These are phyloP conservation scores for Neolamprologus caudopunctatus DNA, from an alignment of 2,113 vertebrate genomes.

Conservation along the genomic window DNA sequence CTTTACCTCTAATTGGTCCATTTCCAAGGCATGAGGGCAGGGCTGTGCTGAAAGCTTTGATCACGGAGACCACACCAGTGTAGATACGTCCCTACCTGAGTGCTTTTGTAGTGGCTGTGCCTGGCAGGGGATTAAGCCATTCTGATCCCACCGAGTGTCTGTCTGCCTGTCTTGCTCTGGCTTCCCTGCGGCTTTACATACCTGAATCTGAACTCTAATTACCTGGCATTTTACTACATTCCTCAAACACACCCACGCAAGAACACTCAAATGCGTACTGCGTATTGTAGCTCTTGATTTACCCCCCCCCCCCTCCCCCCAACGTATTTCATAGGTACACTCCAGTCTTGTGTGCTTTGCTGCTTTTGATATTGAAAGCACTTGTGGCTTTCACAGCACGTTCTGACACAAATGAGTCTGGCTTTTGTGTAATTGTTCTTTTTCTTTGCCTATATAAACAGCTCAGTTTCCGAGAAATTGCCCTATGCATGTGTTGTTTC, in stretches of 20 bases:
- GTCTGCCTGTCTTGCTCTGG: constrained; percentile 18
- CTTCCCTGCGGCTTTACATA: constrained; percentile 49
- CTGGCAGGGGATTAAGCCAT: constrained; percentile 45
- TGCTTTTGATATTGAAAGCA: not conserved
- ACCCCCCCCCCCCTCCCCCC: fast-evolving
- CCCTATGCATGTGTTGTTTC: not conserved
- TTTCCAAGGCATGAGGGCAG: constrained; percentile 58
- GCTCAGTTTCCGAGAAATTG: not conserved
- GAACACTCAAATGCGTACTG: not conserved
- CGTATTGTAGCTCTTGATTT: not conserved
- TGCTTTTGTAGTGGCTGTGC: constrained; percentile 52
- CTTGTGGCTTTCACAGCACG: not conserved
- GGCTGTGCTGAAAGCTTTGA: constrained; percentile 56
- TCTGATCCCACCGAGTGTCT: constrained; percentile 33
- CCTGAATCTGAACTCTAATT: constrained; percentile 58
- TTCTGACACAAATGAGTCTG: not conserved
- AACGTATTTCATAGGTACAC: not conserved
- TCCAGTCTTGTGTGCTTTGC: constrained; percentile 22
- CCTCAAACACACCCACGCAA: constrained; percentile 41
- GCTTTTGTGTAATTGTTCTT: not conserved
- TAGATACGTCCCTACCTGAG: constrained; percentile 54
- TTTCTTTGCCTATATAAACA: not conserved
- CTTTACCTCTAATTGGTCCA: constrained; percentile 53
- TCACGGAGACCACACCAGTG: constrained; percentile 53
- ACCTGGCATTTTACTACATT: constrained; percentile 51